phyloP scores from a whole-genome alignment of 1,140 invertebrate genomes.

The Antheraea pernyi region DNA sequence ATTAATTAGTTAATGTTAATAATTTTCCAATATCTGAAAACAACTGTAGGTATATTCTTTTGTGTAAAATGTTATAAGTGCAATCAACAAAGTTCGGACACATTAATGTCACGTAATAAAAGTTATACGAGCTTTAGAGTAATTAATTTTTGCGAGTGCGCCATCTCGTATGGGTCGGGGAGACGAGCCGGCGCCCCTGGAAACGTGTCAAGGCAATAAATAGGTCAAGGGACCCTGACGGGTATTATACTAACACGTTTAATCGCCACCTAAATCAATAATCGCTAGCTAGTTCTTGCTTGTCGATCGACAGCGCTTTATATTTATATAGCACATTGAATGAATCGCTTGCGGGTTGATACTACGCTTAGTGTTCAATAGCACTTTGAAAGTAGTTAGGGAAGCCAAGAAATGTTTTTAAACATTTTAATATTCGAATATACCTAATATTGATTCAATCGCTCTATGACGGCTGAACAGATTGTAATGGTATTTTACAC shows the following conservation, averaged over 20 bases:
- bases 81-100: not conserved
- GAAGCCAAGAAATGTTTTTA: not conserved
- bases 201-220: conserved; percentile 43
- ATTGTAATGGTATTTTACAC: no score
- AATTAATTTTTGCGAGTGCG: conserved; percentile 23
- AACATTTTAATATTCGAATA: not conserved
- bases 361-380: not conserved
- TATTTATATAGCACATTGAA: not conserved
- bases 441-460: no score
- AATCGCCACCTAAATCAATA: conserved; percentile 23
- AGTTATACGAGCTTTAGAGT: conserved; percentile 15
- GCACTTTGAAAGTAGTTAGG: not conserved
- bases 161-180: conserved; percentile 3
- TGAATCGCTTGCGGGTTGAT: not conserved
- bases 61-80: no score
- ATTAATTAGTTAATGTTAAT: no score
- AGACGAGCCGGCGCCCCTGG: not conserved
- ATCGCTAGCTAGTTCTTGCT: conserved; percentile 4
- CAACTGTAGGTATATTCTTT: no score
- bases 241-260: conserved; percentile 15
- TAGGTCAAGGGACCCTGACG: conserved; percentile 33
- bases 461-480: no score
- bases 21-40: no score
- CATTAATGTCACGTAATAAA: no score
- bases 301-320: conserved; percentile 6